Conservation (phyloP, 2,888 invertebrate species). For the Drosophila macrospina region DNA sequence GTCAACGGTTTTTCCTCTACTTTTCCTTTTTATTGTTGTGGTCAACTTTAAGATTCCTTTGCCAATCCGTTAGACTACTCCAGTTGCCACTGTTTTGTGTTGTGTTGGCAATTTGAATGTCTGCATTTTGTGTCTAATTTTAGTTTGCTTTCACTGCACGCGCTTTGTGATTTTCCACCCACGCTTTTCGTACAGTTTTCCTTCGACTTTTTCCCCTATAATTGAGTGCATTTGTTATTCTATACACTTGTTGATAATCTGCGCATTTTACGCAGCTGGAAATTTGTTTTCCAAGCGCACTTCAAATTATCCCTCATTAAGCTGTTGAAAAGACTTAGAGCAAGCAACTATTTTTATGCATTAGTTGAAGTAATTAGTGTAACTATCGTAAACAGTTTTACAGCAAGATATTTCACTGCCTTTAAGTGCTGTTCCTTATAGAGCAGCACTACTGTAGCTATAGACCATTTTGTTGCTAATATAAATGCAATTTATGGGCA, state of each 20-base stretch:
- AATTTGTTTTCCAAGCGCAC: slow-evolving; percentile 30
- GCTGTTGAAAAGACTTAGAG: neutral
- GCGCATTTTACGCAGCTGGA: slow-evolving; percentile 42
- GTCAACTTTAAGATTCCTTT: neutral
- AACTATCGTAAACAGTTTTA: neutral
- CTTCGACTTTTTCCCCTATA: slow-evolving; percentile 9
- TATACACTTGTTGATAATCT: slow-evolving; percentile 49
- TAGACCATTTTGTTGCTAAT: no score
- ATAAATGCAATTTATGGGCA: no score
- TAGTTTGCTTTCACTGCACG: slow-evolving; percentile 41
- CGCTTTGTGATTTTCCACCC: slow-evolving; percentile 27
- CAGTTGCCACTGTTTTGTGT: neutral
- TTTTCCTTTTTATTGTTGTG: no score
- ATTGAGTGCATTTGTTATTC: slow-evolving; percentile 15
- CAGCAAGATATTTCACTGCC: neutral
- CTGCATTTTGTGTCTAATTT: slow-evolving; percentile 38
- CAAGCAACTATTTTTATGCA: slow-evolving; percentile 1
- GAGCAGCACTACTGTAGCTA: neutral
- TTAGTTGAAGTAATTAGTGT: no score
- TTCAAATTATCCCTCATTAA: slow-evolving; percentile 20
- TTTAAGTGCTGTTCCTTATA: neutral
- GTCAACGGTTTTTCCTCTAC: no score
- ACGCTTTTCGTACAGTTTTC: neutral
- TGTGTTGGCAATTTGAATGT: slow-evolving; percentile 8
- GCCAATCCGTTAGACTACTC: neutral